phyloP scores from a whole-genome alignment of 1,140 invertebrate genomes.

The Drosophila pachea region DNA sequence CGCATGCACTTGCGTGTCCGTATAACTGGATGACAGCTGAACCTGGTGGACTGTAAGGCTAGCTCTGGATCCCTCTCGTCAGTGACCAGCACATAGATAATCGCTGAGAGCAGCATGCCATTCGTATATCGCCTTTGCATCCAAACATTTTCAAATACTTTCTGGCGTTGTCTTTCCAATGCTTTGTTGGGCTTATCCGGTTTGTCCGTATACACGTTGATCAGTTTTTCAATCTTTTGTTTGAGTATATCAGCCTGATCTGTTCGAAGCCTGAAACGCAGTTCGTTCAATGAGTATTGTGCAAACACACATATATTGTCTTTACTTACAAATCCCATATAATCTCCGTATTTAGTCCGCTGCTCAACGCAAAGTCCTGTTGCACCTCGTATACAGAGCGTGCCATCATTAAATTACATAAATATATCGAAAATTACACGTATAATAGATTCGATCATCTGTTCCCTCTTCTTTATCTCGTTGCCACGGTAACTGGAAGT shows the following conservation, averaged over 20 bases:
- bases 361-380: constrained; percentile 63
- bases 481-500: constrained; percentile 13
- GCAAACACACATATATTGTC: background rate
- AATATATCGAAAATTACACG: background rate
- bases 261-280: constrained; percentile 37
- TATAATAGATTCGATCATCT: constrained; percentile 1
- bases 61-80: constrained; percentile 49
- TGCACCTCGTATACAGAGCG: constrained; percentile 66
- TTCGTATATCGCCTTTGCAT: constrained; percentile 66
- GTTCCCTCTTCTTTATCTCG: constrained; percentile 7
- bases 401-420: constrained; percentile 19
- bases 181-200: constrained; percentile 3
- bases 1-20: constrained; percentile 67
- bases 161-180: constrained; percentile 40
- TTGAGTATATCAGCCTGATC: constrained; percentile 60
- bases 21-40: constrained; percentile 66
- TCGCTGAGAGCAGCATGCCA: constrained; percentile 60
- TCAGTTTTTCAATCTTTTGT: constrained; percentile 62
- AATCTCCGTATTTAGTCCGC: constrained; percentile 62
- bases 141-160: constrained; percentile 68
- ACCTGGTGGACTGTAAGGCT: constrained; percentile 54
- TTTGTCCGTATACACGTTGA: constrained; percentile 32
- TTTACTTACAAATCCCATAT: constrained; percentile 71
- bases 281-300: background rate
- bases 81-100: constrained; percentile 70